Base-by-base conservation (phyloP, 2,113 vertebrate genomes). In the Scomber colias region DNA sequence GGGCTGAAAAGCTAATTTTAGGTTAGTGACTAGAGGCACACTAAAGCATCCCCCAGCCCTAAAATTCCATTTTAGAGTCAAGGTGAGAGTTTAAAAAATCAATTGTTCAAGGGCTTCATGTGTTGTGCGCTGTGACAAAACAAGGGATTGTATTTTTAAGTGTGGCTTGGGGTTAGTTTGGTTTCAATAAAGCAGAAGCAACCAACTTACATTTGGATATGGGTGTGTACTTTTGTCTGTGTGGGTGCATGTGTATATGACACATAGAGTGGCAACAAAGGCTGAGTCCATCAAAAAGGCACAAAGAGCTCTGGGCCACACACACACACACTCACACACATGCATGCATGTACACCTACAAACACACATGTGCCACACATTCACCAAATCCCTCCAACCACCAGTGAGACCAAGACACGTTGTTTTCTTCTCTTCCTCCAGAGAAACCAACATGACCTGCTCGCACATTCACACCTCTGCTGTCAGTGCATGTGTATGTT, bases 221-320 rank as follows among this genome's bases (percentile, higher is more conserved):
- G 50, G 40, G 61, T 62, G 55, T 78, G 77, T 69, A 59, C 14
- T 46, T 68, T 19, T 27, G 50, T 73, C 12, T 21, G 21, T 74
- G 65, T 48, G 3, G 8, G 60, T 75, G 64, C 70, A 19, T 56
- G 51, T 80, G 77, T 48, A 60, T 78, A 75, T 78, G 69, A 85
- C 83, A 85, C 35, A 27, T 27, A 72, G 71, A 91, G 71, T 84
- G 82, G 78, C 82, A 83, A 92, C 84, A 92, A 88, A 79, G 76
- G 75, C 83, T 67, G 71, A 82, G 70, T 63, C 84, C 68, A 89
- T 86, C 71, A 59, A 79, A 91, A 84, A 87, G 73, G 85, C 81
- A 87, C 84, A 92, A 51, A 93, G 71, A 68, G 55, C 81, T 81
- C 75, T 31, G 60, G 60, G 73, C 75, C 77, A 69, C 72, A 85